Evolutionary conservation across 2,888 invertebrate genomes (phyloP).

Genomic region (Fabriciana adippe): DNA sequence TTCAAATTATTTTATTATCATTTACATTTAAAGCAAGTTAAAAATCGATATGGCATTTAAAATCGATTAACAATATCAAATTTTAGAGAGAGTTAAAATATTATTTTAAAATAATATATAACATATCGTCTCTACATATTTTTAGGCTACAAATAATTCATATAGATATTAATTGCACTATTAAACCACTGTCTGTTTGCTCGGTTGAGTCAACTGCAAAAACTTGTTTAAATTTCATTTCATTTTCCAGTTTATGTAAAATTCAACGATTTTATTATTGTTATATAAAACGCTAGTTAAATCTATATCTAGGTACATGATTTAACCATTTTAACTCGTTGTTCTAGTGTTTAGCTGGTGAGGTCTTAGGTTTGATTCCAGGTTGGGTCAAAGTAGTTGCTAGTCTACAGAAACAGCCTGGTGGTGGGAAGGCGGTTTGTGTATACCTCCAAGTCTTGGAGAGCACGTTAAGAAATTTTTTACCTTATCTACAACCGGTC

Average conservation of each 20-base stretch:
- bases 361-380: too few species aligned
- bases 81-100: not conserved
- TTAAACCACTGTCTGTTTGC: slow-evolving; percentile 43
- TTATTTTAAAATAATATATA: not conserved
- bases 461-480: too few species aligned
- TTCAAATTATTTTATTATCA: too few species aligned
- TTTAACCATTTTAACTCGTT: too few species aligned
- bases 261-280: slow-evolving; percentile 14
- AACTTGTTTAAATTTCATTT: slow-evolving; percentile 33
- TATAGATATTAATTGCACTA: slow-evolving; percentile 50
- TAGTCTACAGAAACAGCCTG: too few species aligned
- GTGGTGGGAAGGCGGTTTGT: too few species aligned
- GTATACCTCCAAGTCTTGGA: too few species aligned
- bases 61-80: not conserved
- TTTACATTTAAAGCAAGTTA: not conserved
- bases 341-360: too few species aligned
- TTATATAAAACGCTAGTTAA: slow-evolving; percentile 10
- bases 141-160: slow-evolving; percentile 46
- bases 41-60: not conserved
- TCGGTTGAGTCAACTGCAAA: slow-evolving; percentile 29
- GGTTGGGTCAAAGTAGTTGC: too few species aligned
- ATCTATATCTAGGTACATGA: not conserved
- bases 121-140: slow-evolving; percentile 41
- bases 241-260: slow-evolving; percentile 19
- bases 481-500: too few species aligned